phyloP scores from a whole-genome alignment of 2,797 vertebrate species.

The Pteronotus mesoamericanus region DNA sequence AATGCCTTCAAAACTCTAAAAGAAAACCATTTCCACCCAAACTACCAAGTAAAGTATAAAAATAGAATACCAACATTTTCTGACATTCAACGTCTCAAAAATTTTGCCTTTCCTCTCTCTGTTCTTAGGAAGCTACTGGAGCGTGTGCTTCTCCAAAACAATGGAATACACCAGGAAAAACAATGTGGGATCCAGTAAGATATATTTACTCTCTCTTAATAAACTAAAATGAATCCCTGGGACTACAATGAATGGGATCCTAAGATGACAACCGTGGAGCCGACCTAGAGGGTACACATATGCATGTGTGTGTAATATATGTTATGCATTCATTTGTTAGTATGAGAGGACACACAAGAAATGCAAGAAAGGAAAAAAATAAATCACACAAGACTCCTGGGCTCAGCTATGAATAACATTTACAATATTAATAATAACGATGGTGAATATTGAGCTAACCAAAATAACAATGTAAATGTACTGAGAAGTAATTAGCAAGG shows the following conservation, averaged over 20 bases:
- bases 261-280: not conserved
- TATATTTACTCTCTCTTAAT: not conserved
- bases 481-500: not conserved
- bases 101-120: not conserved
- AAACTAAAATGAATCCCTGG: not conserved
- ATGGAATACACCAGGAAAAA: not conserved
- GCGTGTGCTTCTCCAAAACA: not conserved
- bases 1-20: not conserved
- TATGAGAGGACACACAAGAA: not conserved
- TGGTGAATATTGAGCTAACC: not conserved
- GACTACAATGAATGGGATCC: not conserved
- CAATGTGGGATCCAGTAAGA: not conserved
- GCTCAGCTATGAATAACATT: not conserved
- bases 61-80: not conserved
- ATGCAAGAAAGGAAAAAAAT: not conserved
- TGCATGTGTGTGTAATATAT: not conserved
- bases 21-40: not conserved
- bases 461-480: not conserved
- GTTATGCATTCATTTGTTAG: not conserved
- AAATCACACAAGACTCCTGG: not conserved
- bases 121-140: not conserved
- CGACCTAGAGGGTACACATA: fast-evolving
- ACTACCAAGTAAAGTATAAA: not conserved
- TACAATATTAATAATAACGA: not conserved
- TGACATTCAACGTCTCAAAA: not conserved